Base-by-base conservation (phyloP, 1,140 invertebrate species). In the Cheumatopsyche charites region DNA sequence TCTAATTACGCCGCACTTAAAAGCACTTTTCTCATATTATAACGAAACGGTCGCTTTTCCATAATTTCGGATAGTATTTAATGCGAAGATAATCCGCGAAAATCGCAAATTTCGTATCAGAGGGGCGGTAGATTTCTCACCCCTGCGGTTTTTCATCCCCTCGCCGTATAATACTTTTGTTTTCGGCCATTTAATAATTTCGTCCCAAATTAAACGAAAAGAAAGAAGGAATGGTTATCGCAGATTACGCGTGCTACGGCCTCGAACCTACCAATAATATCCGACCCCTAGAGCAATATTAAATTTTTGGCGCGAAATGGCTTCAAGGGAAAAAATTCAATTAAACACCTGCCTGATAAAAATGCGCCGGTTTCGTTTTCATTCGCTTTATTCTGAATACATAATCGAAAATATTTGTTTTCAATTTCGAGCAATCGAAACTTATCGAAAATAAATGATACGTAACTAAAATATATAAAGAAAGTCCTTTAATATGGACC, bases 91-190 rank as follows among this genome's bases (percentile, higher is more conserved):
- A 17, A 52, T 52, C 47, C 19, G 47, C n/a, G 15, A 52, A 52
- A 13, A 52, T 47, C 15, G 47, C n/a, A 17, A 17, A 52, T 52
- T 52, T 52, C 15, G 9, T 52, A 13, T 17, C 47, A 17, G 15
- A 7, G 29, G 29, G 3, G 29, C 3, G 29, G 3, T 4, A 52
- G 9, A 52, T 17, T 17, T 52, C 47, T 52, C 47, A 17, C 47
- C n/a, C n/a, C n/a, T n/a, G 9, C 3, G 29, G 9, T 36, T 9
- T 3, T 36, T 36, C 9, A 4, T 36, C 29, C 29, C 47, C 1
- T 52, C 47, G n/a, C n/a, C 19, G 9, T 58, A 36, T 36, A 23
- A 58, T 58, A 58, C 55, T 58, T 58, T 58, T 58, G 55, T 58
- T 58, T 58, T 52, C 47, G 47, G 15, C 47, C 47, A 52, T 52